Evolutionary conservation across 2,113 vertebrate species (phyloP).

Genomic region (Semnopithecus entellus): DNA sequence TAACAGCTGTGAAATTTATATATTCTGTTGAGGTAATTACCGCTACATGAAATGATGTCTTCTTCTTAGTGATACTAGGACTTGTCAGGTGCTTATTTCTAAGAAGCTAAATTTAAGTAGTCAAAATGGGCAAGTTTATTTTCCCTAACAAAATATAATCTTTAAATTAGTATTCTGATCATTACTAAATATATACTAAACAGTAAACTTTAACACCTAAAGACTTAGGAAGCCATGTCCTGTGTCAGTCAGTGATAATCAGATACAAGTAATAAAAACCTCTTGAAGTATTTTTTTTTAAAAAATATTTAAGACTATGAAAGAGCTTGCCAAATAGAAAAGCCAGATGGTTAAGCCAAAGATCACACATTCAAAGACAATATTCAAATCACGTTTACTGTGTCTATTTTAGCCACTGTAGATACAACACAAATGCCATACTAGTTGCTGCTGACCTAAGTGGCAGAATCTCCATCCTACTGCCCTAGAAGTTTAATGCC

Average conservation of each 20-base stretch:
- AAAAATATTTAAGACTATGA: not conserved
- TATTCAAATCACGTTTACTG: not conserved
- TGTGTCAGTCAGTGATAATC: not conserved
- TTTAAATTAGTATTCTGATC: not conserved
- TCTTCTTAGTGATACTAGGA: not conserved
- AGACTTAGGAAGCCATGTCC: not conserved
- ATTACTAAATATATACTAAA: not conserved
- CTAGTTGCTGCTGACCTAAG: not conserved
- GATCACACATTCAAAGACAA: not conserved
- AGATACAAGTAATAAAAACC: not conserved
- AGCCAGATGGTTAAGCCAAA: not conserved
- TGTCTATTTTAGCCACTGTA: not conserved
- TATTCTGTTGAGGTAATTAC: not conserved
- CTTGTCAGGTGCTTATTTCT: not conserved
- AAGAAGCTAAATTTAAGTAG: not conserved
- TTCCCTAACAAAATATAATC: not conserved
- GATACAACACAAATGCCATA: rapidly evolving
- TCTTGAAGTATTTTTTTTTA: not conserved
- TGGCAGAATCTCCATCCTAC: not conserved
- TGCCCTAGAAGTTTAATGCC: not conserved
- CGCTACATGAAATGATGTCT: not conserved
- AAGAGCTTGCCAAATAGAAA: not conserved
- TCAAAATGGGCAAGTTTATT: not conserved
- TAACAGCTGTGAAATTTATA: not conserved
- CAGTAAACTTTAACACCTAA: not conserved